phyloP scores from a whole-genome alignment of 2,113 vertebrate species.

The Pteropus alecto region DNA sequence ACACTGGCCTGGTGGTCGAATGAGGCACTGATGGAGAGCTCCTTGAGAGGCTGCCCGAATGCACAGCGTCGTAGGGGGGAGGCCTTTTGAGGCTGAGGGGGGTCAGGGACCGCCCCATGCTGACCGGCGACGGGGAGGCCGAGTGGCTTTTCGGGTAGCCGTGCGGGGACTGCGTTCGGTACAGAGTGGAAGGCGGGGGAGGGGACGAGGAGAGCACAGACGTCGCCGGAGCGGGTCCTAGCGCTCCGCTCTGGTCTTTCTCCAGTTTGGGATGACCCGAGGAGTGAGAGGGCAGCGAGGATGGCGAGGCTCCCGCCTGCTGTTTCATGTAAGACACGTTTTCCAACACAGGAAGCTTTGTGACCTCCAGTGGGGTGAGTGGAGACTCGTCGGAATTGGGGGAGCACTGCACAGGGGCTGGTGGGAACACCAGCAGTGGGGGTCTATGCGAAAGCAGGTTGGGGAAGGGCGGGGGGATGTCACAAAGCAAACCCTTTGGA shows the following conservation, averaged over 20 bases:
- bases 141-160: slow-evolving; percentile 95
- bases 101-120: slow-evolving; percentile 92
- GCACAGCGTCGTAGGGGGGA: slow-evolving; percentile 93
- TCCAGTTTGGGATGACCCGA: slow-evolving; percentile 88
- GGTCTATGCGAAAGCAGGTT: slow-evolving; percentile 95
- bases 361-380: slow-evolving; percentile 94
- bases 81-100: slow-evolving; percentile 95
- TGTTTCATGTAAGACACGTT: slow-evolving; percentile 90
- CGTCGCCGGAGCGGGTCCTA: slow-evolving; percentile 86
- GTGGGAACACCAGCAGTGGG: slow-evolving; percentile 94
- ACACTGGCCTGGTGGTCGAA: slow-evolving; percentile 86
- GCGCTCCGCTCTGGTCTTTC: slow-evolving; percentile 87
- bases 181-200: slow-evolving; percentile 90
- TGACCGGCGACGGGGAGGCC: slow-evolving; percentile 94
- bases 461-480: slow-evolving; percentile 96
- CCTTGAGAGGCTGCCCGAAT: slow-evolving; percentile 91
- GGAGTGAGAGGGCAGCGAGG: slow-evolving; percentile 86
- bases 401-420: slow-evolving; percentile 93
- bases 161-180: slow-evolving; percentile 91
- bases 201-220: slow-evolving; percentile 92
- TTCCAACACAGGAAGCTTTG: slow-evolving; percentile 91
- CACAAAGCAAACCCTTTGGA: slow-evolving; percentile 90
- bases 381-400: slow-evolving; percentile 98
- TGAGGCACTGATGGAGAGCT: slow-evolving; percentile 93
- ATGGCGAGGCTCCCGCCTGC: slow-evolving; percentile 84